phyloP scores from a whole-genome alignment of 2,888 invertebrate species.

The Pristionchus mayeri region DNA sequence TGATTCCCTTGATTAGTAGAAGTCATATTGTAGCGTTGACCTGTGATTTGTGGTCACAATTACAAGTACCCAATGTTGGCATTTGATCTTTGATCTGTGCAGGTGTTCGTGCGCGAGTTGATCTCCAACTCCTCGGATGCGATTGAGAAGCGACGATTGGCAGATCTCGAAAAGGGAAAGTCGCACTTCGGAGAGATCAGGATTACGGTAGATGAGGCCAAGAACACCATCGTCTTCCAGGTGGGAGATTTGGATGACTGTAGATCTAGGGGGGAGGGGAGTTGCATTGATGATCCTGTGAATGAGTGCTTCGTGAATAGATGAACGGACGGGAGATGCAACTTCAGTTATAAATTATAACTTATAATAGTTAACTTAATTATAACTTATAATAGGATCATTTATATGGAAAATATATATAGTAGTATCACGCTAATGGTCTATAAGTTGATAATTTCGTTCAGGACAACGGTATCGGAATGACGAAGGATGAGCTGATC shows the following conservation, averaged over 20 bases:
- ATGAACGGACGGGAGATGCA: too few relatives aligned
- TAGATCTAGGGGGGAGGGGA: background rate
- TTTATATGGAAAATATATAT: background rate
- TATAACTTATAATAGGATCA: background rate
- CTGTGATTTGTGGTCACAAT: too few relatives aligned
- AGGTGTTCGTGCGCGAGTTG: conserved; percentile 94
- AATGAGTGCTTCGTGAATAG: background rate
- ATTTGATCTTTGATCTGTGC: too few relatives aligned
- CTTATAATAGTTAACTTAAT: background rate
- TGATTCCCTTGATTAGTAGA: too few relatives aligned
- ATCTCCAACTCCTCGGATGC: conserved; percentile 98
- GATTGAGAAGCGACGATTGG: conserved; percentile 91
- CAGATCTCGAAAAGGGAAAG: conserved; percentile 77
- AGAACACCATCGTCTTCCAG: conserved; percentile 80
- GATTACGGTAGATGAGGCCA: conserved; percentile 89
- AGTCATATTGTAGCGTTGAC: too few relatives aligned
- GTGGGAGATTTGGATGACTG: conserved; percentile 46
- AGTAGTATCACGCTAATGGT: background rate
- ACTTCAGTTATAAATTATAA: too few relatives aligned
- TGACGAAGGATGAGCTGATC: conserved; percentile 92
- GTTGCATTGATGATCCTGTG: background rate
- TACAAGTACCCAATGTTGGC: too few relatives aligned
- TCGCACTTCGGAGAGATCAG: conserved; percentile 88
- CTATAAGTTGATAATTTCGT: background rate
- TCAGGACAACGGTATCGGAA: conserved; percentile 93